Evolutionary conservation across 1,140 invertebrate species (phyloP), one percentile per base, ranked within the genome.

Genomic region (Subanguina moxae): DNA sequence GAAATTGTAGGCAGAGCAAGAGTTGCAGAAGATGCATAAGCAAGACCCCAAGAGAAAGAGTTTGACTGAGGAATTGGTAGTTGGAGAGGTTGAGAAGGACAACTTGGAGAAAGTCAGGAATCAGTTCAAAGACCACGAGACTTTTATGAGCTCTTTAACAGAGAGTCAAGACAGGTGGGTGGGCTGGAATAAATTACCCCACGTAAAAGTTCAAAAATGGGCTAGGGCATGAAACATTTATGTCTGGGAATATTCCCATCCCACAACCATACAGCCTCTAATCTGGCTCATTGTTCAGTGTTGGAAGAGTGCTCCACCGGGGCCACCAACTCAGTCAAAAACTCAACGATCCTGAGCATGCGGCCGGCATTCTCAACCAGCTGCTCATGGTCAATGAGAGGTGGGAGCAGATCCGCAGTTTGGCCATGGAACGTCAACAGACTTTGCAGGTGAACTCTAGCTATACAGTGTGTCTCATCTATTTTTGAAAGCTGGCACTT

Each of bases 81-180:
- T 38, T 11, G 11, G 32, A 38, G 32, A 38, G 32, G 73, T 70
- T 38, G 65, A 81, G 57, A 52, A 66, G 23, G 58, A 45, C 19
- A 64, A 76, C 13, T 43, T 82, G 38, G 72, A 68, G 25, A 70
- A 57, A 11, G 77, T 78, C 5, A 78, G 74, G 27, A 43, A 71
- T 19, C 71, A 82, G 62, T 80, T 80, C 59, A 64, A 68, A 48
- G 77, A 80, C 32, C 80, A 82, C 57, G 78, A 80, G 65, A 65
- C 64, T n/a, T 80, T 77, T 59, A 82, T 80, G 77, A 48, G 68
- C 17, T 76, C 68, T 21, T 48, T 80, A 42, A 83, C 80, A 7
- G 66, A 80, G 21, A 81, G 78, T 65, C 80, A 80, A 61, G 78
- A 82, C 32, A 75, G 67, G 32, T 38, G 32, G n/a, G 78, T 80